A percentile compares a stretch with the other conserved stretches of the same genome.
phyloP scores from a whole-genome alignment of 1,140 invertebrate species.

The Heliconius hermathena region DNA sequence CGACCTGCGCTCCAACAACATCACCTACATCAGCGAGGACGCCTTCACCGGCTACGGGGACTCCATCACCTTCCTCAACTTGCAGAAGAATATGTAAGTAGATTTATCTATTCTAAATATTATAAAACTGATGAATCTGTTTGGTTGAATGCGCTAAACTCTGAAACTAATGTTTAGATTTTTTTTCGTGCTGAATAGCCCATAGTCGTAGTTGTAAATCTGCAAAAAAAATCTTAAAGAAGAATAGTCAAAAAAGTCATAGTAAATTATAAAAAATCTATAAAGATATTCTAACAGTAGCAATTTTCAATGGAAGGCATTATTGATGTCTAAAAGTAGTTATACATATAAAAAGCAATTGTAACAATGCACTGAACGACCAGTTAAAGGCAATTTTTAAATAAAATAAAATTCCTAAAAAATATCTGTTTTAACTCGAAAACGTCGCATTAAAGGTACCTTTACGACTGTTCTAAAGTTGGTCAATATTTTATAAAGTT shows the following conservation, averaged over 20 bases:
- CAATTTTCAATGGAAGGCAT: too few species aligned
- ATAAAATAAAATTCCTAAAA: not conserved
- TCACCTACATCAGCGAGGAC: constrained; percentile 90
- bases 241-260: too few species aligned
- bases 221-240: too few species aligned
- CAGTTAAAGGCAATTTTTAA: not conserved
- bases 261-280: too few species aligned
- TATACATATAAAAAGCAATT: too few species aligned
- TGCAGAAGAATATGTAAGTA: constrained; percentile 93
- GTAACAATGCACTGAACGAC: too few species aligned
- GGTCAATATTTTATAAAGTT: constrained; percentile 21
- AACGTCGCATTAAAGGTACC: constrained; percentile 2
- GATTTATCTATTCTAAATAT: not conserved
- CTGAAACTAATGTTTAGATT: too few species aligned
- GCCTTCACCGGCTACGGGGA: constrained; percentile 95
- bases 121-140: not conserved
- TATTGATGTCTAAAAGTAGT: too few species aligned
- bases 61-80: constrained; percentile 94
- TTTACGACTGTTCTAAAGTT: constrained; percentile 20
- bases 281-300: too few species aligned
- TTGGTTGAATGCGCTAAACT: too few species aligned
- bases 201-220: too few species aligned
- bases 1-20: constrained; percentile 93
- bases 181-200: too few species aligned
- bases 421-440: not conserved